These are phyloP conservation scores for Notiomystis cincta DNA, from an alignment of 2,113 vertebrate species.

Conservation along the genomic window DNA sequence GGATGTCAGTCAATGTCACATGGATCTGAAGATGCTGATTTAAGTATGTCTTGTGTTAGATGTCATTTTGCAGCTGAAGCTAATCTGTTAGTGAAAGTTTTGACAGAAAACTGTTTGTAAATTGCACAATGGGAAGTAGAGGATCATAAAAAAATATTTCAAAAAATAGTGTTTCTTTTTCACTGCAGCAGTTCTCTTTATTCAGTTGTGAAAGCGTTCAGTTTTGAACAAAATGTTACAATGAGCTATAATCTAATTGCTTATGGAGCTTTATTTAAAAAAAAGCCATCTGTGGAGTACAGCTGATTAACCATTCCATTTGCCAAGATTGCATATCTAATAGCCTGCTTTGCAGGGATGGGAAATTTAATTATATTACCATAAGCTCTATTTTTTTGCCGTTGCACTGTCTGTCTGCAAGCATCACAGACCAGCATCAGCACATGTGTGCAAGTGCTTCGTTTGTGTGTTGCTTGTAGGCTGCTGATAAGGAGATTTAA, in stretches of 20 bases:
- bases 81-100: background rate
- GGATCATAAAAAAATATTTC: background rate
- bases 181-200: constrained; percentile 39
- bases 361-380: constrained; percentile 57
- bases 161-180: background rate
- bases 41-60: background rate
- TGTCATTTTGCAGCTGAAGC: constrained; percentile 4
- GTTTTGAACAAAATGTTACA: constrained; percentile 28
- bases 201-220: background rate
- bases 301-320: constrained; percentile 42
- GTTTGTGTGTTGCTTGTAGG: constrained; percentile 54
- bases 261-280: constrained; percentile 45
- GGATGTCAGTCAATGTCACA: background rate
- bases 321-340: constrained; percentile 49
- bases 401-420: background rate
- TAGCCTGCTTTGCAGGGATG: constrained; percentile 22
- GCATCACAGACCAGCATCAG: background rate
- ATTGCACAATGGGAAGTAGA: background rate
- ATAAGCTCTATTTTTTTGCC: constrained; percentile 25
- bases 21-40: background rate
- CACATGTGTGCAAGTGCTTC: background rate
- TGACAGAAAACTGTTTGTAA: background rate
- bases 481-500: constrained; percentile 73
- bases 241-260: constrained; percentile 58
- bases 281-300: constrained; percentile 32